Percentiles rank a stretch among this genome's conserved stretches.
Evolutionary conservation across 2,797 vertebrate genomes (phyloP).

Genomic region (Microcaecilia unicolor): DNA sequence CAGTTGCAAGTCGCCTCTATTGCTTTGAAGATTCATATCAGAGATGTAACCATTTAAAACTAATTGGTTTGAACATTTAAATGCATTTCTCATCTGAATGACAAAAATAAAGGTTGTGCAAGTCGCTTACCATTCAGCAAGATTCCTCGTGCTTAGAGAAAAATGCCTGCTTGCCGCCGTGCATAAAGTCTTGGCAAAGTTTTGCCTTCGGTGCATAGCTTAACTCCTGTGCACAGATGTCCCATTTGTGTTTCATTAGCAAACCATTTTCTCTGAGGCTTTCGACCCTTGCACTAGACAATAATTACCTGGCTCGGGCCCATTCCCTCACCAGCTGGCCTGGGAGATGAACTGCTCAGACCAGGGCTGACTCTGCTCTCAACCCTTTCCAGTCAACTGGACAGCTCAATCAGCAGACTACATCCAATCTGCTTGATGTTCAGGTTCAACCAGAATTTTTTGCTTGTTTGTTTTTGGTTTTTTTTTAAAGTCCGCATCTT

Average conservation of each 20-base stretch:
- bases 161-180: background rate
- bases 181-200: slow-evolving; percentile 43
- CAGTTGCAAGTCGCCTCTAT: too few relatives aligned
- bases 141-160: slow-evolving; percentile 16
- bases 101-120: background rate
- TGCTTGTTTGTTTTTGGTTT: too few relatives aligned
- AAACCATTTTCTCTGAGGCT: slow-evolving; percentile 50
- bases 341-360: slow-evolving; percentile 57
- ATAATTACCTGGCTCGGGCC: slow-evolving; percentile 68
- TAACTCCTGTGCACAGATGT: slow-evolving; percentile 65
- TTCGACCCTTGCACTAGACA: slow-evolving; percentile 60
- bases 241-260: slow-evolving; percentile 70
- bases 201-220: slow-evolving; percentile 42
- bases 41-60: too few relatives aligned
- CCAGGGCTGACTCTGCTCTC: slow-evolving; percentile 56
- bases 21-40: too few relatives aligned
- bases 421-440: background rate
- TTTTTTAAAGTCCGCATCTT: too few relatives aligned
- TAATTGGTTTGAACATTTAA: too few relatives aligned
- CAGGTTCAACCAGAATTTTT: too few relatives aligned
- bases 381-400: slow-evolving; percentile 66
- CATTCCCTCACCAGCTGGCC: slow-evolving; percentile 62
- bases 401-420: slow-evolving; percentile 48
- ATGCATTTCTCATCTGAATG: background rate
- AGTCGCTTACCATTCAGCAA: background rate